Percentiles rank a stretch among this genome's conserved stretches.
Evolutionary conservation across 2,888 invertebrate species (phyloP).

Genomic region (Poecilobothrus nobilitatus): DNA sequence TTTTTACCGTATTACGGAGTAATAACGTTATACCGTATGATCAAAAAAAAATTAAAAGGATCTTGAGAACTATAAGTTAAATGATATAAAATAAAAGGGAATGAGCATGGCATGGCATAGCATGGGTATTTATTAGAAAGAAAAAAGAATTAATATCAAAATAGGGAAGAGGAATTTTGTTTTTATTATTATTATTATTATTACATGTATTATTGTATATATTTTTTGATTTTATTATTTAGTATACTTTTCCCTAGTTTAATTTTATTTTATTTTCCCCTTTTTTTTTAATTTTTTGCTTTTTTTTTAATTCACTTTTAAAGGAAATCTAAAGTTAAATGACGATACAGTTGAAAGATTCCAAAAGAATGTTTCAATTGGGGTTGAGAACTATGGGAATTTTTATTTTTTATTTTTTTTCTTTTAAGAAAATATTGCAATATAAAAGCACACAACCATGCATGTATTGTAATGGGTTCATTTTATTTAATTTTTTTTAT

Average conservation of each 20-base stretch:
- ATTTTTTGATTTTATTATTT: too few species aligned
- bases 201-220: too few species aligned
- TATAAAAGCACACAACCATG: not conserved
- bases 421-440: not conserved
- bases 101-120: not conserved
- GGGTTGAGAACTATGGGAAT: conserved; percentile 3
- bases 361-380: not conserved
- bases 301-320: not conserved
- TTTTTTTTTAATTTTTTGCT: too few species aligned
- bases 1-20: not conserved
- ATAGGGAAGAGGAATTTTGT: not conserved
- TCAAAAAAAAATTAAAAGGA: not conserved
- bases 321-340: not conserved
- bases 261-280: too few species aligned
- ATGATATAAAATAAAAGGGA: not conserved
- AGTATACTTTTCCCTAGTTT: too few species aligned
- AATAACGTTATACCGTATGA: not conserved
- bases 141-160: not conserved
- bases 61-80: not conserved
- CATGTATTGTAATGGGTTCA: too few species aligned
- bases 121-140: not conserved
- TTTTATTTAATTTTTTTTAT: not conserved
- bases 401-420: not conserved
- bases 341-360: conserved; percentile 1
- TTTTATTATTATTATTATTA: too few species aligned